Base-by-base conservation (phyloP, 2,113 vertebrate species). In the Oncorhynchus clarkii region DNA sequence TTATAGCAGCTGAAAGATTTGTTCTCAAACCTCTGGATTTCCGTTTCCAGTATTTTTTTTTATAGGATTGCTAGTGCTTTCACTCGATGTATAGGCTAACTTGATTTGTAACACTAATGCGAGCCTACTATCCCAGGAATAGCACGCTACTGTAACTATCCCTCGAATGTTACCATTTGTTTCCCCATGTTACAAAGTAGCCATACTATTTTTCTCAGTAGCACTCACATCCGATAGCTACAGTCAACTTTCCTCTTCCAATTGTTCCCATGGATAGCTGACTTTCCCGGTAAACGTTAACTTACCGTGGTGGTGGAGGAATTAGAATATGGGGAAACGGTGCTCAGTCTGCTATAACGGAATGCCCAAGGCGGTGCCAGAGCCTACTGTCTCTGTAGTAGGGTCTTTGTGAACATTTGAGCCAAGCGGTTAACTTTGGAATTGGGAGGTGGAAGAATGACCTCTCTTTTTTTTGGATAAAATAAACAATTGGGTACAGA, bases 401-500 rank as follows among this genome's bases (percentile, higher is more conserved):
- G 49, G 75, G 74, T 78, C 82, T 87, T 84, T 87, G 85, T 86
- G 84, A 88, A 83, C 78, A 83, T 88, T 89, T 72, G 84, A 84
- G 88, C 83, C 75, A 51, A 82, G 78, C 79, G 83, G 83, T 86
- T 87, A 90, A 90, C 87, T 89, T 88, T 79, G 48, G 79, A 77
- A 75, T 71, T 72, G 78, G 79, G 78, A 73, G 39, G 72, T 66
- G 26, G 48, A 31, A 18, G 27, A 24, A 39, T 71, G 79, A 86
- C 84, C 81, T 87, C 85, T 76, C 70, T 75, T 78, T 76, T 72
- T 72, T 49, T 74, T 3, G 76, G 83, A 85, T 86, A 88, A 91
- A 78, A 88, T 91, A 94, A 92, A 87, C 95, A 93, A 94, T 95
- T 95, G 91, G 90, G 91, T 87, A 89, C 91, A 84, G 90, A 95